Evolutionary conservation across 2,113 vertebrate species (phyloP).

Genomic region (cat (Felis catus)): F.catus_Fca126_mat1.0 CM031417.1:22277001-22277500

Average conservation of each 20-base stretch:
- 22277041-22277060: neutral
- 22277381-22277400: neutral
- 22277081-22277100: neutral
- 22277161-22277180: slow-evolving; percentile 38
- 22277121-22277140: neutral
- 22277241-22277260: neutral
- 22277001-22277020: neutral
- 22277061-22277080: neutral
- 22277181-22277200: neutral
- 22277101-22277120: slow-evolving; percentile 6
- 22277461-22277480: neutral
- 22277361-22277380: neutral
- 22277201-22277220: slow-evolving; percentile 31
- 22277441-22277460: too few species aligned
- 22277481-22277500: neutral
- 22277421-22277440: neutral
- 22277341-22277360: neutral
- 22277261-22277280: neutral
- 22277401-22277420: neutral
- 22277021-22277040: neutral
- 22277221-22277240: slow-evolving; percentile 40
- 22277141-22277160: slow-evolving; percentile 59
- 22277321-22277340: neutral
- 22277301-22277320: neutral
- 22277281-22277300: neutral